Base-by-base conservation (phyloP, 1,140 invertebrate genomes). In the Drosophila bipectinata region DNA sequence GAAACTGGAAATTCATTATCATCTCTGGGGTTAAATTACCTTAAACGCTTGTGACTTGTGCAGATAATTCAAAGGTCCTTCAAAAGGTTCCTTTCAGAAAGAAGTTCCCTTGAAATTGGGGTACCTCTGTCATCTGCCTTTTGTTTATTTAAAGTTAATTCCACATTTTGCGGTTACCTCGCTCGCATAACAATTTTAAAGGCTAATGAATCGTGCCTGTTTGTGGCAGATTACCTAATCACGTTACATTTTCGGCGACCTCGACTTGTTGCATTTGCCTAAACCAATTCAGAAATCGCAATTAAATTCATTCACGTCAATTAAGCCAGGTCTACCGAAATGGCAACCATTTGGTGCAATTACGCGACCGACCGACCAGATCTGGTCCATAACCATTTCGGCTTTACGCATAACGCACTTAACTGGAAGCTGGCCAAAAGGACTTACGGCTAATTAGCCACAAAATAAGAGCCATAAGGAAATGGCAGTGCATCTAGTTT, bases 341-440 rank as follows among this genome's bases (percentile, higher is more conserved):
- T 75, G 71, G 62, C 72, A 60, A 41, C 60, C 72, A 76, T 76
- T 76, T 76, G 34, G 24, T 18, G 54, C 72, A 68, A 76, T 68
- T 54, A 75, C 51, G 49, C 51, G 48, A 76, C 21, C 5, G 28
- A 18, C 21, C 5, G 28, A 18, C 18, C 6, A 63, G 67, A 76
- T 76, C 73, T 53, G 62, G 72, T 60, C 47, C 62, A 76, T 55
- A 76, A 56, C 73, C 73, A 76, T 75, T 75, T 75, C 26, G 51
- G 72, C 51, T 39, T 15, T 39, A 39, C 59, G 49, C 49, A 51
- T 12, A n/a, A 34, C 7, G 39, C 9, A 28, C 28, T 24, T 21
- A 10, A 37, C 71, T 48, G 15, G n/a, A 9, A 39, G 47, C 24
- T 39, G 49, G 26, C 39, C 39, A 63, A 49, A 71, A 69, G 67